Evolutionary conservation across 2,888 invertebrate genomes (phyloP), one percentile per base, ranked within the genome.

Genomic region (Tortricodes alternella): DNA sequence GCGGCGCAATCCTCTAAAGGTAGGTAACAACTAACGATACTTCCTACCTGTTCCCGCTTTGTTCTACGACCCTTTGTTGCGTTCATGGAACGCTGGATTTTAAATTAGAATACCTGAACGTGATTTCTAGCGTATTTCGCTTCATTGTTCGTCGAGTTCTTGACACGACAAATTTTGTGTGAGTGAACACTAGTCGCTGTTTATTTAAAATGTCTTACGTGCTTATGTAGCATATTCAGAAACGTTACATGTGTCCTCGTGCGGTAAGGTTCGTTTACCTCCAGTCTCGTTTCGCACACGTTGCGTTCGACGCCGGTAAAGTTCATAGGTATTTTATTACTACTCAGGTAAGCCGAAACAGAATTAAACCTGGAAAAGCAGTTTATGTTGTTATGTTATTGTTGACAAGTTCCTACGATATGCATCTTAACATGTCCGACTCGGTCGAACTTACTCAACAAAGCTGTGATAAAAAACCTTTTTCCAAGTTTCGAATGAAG

Each of bases 1-100:
- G 84, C 84, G 68, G 79, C 86, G 74, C 83, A 87, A 73, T 85
- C 83, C 73, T 83, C 85, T 76, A 88, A 89, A 89, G 89, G 89
- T 88, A 81, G 58, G 63, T 62, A n/a, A n/a, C n/a, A n/a, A n/a
- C n/a, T 81, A 80, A 83, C 80, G 76, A 70, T 70, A 76, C 77
- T 80, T 77, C 76, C 79, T 80, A 83, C 86, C 84, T 85, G 85
- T 77, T 78, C 72, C 67, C 69, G 75, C 80, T 82, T 85, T 86
- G 84, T 86, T 85, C 80, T 76, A 75, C 71, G 60, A 67, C 67
- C 80, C 78, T 80, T 85, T 84, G 84, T 86, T 80, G 65, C 59
- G 60, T 78, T 71, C 78, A 70, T 60, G 62, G 74, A 73, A 74
- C 62, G 62, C 58, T 50, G 37, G 24, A 51, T 44, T 44, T 53